These are phyloP conservation scores for Podarcis lilfordi DNA, from an alignment of 2,797 vertebrate species.

Conservation along the genomic window DNA sequence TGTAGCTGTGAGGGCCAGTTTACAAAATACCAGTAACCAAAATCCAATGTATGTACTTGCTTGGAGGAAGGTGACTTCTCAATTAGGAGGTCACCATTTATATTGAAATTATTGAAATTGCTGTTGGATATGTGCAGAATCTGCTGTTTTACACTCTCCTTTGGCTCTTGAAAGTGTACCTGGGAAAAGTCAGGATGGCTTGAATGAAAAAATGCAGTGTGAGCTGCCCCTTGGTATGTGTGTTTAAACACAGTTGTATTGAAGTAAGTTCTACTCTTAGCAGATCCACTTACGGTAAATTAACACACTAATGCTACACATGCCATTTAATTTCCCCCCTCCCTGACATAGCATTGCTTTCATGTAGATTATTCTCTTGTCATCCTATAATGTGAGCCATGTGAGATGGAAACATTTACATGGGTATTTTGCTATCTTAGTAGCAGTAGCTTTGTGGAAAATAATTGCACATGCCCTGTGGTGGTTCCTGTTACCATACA, in stretches of 20 bases:
- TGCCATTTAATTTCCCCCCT: too few species aligned
- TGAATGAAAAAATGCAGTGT: background rate
- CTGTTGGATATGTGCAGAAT: background rate
- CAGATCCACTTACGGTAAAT: too few species aligned
- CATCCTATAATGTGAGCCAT: too few species aligned
- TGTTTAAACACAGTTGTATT: too few species aligned
- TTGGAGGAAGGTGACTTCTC: background rate
- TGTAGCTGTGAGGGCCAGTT: too few species aligned
- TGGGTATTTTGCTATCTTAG: background rate
- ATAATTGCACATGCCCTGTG: background rate
- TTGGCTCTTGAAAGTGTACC: background rate
- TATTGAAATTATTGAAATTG: background rate
- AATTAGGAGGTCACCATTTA: background rate
- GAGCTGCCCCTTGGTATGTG: background rate
- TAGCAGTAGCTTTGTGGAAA: background rate
- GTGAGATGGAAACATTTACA: background rate
- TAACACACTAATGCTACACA: too few species aligned
- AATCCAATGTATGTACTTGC: background rate
- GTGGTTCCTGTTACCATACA: background rate
- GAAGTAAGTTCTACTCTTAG: too few species aligned
- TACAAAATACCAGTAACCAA: background rate
- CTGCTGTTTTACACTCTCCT: background rate
- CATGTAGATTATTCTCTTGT: too few species aligned
- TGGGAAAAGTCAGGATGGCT: background rate
- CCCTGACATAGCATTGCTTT: too few species aligned